These are phyloP conservation scores for Anaspis maculata DNA, from an alignment of 2,888 invertebrate genomes.

Conservation along the genomic window DNA sequence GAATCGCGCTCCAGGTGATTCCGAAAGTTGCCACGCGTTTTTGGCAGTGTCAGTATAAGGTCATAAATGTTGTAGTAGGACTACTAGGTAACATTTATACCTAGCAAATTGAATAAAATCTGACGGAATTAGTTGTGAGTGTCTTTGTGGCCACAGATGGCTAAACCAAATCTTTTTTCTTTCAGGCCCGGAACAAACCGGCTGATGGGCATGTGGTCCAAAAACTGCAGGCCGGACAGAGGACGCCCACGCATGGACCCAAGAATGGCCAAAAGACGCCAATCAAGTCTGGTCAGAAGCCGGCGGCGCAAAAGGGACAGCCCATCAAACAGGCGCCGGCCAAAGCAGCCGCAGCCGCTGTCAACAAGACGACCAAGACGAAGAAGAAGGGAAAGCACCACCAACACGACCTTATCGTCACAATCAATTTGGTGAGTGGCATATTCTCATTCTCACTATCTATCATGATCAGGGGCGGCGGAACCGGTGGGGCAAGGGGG, in stretches of 20 bases:
- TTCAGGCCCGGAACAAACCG: slow-evolving; percentile 74
- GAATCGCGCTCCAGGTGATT: too few relatives aligned
- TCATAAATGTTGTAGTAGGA: too few relatives aligned
- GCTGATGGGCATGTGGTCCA: slow-evolving; percentile 71
- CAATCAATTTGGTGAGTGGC: slow-evolving; percentile 74
- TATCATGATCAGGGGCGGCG: too few relatives aligned
- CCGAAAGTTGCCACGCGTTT: too few relatives aligned
- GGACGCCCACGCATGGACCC: slow-evolving; percentile 50
- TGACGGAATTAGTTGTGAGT: too few relatives aligned
- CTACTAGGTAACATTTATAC: too few relatives aligned
- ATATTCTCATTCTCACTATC: too few relatives aligned
- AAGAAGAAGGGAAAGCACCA: slow-evolving; percentile 72
- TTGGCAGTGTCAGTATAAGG: too few relatives aligned
- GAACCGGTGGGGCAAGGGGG: too few relatives aligned
- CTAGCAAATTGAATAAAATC: too few relatives aligned
- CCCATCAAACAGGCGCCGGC: slow-evolving; percentile 59
- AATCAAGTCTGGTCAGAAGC: slow-evolving; percentile 52
- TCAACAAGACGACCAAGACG: slow-evolving; percentile 57
- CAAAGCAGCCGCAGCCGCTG: slow-evolving; percentile 48
- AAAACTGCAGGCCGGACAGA: slow-evolving; percentile 60
- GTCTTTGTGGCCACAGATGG: too few relatives aligned
- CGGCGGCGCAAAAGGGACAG: slow-evolving; percentile 67
- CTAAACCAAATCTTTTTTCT: slow-evolving; percentile 12
- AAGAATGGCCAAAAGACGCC: slow-evolving; percentile 50
- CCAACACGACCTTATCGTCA: slow-evolving; percentile 73